Evolutionary conservation across 1,140 invertebrate species (phyloP), one percentile per base, ranked within the genome.

Genomic region (Olivierus martensii): DNA sequence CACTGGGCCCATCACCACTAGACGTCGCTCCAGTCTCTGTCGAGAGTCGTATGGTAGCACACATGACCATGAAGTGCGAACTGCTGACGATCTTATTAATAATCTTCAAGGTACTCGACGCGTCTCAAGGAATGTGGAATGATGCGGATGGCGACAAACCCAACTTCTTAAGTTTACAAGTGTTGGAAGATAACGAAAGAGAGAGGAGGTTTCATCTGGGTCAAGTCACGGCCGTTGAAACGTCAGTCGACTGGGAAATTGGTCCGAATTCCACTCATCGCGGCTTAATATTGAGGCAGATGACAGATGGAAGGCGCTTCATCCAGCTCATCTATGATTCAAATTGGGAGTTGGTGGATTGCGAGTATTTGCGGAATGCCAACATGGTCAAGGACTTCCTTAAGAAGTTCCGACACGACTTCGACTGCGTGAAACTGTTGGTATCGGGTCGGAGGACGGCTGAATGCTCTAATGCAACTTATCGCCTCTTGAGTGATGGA

Each of bases 241-340:
- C 78, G 0, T 73, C 70, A 44, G 75, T 77, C 22, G 62, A 55
- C 67, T 69, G 35, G 48, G 58, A 18, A 5, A 10, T 19, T 3
- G 42, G n/a, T 51, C 11, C 15, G 41, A 7, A 15, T 19, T 14
- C 39, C 9, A 17, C 19, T 10, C 28, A 17, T 12, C 46, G 52
- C n/a, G 73, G 73, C 1, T 53, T 82, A 14, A 73, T 72, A 49
- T 71, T 82, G 3, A 75, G 79, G 15, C 80, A 83, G 65, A 63
- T 82, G 47, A 76, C 77, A 3, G 75, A 80, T 56, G 78, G 78
- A 17, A 68, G 68, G 48, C 74, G 77, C 5, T 73, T 83, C 60
- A 73, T 83, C 10, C 79, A 82, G 65, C 63, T 81, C 12, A 81
- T 83, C 50, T 81, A 79, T 71, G 70, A 75, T 15, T 69, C 70